phyloP scores from a whole-genome alignment of 1,140 invertebrate species.

The Drosophila bocqueti region DNA sequence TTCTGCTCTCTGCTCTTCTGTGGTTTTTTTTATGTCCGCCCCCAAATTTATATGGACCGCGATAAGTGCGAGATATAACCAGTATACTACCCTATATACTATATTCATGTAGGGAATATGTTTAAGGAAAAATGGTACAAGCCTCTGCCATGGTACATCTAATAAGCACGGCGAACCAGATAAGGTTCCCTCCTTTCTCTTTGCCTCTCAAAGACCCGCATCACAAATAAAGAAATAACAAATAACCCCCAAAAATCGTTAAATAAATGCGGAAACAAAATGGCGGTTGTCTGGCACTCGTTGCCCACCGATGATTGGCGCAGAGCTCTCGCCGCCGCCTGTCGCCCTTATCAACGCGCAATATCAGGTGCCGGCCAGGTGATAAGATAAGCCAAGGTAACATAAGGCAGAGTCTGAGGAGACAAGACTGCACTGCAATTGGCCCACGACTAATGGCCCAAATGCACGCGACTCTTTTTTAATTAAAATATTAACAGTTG shows the following conservation, averaged over 20 bases:
- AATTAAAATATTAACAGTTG: constrained; percentile 71
- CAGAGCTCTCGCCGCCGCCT: constrained; percentile 17
- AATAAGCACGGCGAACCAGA: constrained; percentile 7
- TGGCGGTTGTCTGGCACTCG: constrained; percentile 46
- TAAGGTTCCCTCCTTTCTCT: constrained; percentile 14
- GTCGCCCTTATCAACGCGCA: constrained; percentile 40
- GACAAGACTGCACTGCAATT: constrained; percentile 8
- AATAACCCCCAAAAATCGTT: constrained; percentile 23
- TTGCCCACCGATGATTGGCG: constrained; percentile 57
- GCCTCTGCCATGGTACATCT: background rate
- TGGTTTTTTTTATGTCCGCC: constrained; percentile 75
- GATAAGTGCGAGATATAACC: constrained; percentile 70
- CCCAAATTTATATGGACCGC: constrained; percentile 74
- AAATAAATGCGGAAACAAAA: constrained; percentile 55
- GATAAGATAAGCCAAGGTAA: constrained; percentile 67
- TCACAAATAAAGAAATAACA: constrained; percentile 8
- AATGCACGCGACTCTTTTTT: constrained; percentile 62
- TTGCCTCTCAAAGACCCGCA: constrained; percentile 13
- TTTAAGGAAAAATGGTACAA: background rate
- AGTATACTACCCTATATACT: constrained; percentile 3
- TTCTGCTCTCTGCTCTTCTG: background rate
- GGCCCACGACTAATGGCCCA: constrained; percentile 21
- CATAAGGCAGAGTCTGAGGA: background rate
- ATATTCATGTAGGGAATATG: background rate
- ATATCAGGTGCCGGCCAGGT: constrained; percentile 52